These are phyloP conservation scores for Nibea albiflora DNA, from an alignment of 2,113 vertebrate species.

Conservation along the genomic window DNA sequence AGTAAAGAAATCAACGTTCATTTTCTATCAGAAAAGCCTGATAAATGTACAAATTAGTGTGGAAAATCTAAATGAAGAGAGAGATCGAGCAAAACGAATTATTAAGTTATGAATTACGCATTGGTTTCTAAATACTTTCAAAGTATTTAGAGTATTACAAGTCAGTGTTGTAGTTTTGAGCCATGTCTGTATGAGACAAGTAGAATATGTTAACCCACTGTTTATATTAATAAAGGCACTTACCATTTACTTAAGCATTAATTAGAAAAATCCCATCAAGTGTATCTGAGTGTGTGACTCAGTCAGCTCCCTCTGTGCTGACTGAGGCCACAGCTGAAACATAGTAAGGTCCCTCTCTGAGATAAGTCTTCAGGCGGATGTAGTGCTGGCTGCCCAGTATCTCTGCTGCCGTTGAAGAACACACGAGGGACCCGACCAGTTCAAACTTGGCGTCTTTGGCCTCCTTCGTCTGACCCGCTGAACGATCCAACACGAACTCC, in stretches of 20 bases:
- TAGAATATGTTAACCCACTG: not conserved
- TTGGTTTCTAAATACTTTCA: not conserved
- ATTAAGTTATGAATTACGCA: not conserved
- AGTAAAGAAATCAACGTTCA: not conserved
- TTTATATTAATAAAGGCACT: slow-evolving; percentile 13
- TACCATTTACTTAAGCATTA: slow-evolving; percentile 32
- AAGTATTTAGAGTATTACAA: not conserved
- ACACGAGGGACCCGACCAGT: slow-evolving; percentile 91
- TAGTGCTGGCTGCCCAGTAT: slow-evolving; percentile 92
- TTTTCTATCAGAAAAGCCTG: not conserved
- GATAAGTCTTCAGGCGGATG: slow-evolving; percentile 90
- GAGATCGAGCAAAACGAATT: not conserved
- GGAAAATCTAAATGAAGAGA: not conserved
- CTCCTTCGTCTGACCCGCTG: slow-evolving; percentile 90
- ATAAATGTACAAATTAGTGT: not conserved
- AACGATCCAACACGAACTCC: slow-evolving; percentile 94
- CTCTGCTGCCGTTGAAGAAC: slow-evolving; percentile 86
- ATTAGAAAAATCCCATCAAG: not conserved
- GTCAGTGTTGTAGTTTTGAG: not conserved
- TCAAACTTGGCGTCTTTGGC: slow-evolving; percentile 96
- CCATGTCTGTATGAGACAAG: not conserved
- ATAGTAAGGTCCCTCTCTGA: slow-evolving; percentile 93
- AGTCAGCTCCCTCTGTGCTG: slow-evolving; percentile 93
- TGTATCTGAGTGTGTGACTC: slow-evolving; percentile 45
- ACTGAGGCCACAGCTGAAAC: slow-evolving; percentile 89